phyloP scores from a whole-genome alignment of 2,113 vertebrate genomes.

The Xiphophorus couchianus region DNA sequence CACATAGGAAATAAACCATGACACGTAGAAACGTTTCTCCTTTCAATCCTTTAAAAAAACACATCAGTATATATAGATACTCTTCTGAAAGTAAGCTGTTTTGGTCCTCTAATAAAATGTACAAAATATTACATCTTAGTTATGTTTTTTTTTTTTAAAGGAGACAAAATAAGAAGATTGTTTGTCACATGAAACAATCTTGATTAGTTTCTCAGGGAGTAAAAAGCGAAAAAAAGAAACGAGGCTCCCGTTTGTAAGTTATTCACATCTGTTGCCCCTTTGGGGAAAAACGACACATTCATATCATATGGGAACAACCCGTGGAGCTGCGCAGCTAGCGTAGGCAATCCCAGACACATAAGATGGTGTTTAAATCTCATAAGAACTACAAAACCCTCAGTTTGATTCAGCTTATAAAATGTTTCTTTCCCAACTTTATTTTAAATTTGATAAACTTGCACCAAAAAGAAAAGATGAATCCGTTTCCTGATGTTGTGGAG shows the following conservation, averaged over 20 bases:
- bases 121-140: constrained; percentile 75
- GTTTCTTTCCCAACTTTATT: constrained; percentile 12
- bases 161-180: constrained; percentile 51
- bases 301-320: constrained; percentile 36
- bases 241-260: constrained; percentile 19
- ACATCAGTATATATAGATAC: constrained; percentile 71
- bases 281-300: constrained; percentile 30
- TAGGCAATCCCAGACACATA: not conserved
- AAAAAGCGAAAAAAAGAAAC: constrained; percentile 16
- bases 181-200: constrained; percentile 63
- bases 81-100: constrained; percentile 73
- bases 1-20: constrained; percentile 22
- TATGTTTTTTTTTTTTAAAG: constrained; percentile 55
- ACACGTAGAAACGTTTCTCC: constrained; percentile 62
- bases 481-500: not conserved
- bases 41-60: constrained; percentile 68
- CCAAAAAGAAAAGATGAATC: not conserved
- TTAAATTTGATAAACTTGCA: constrained; percentile 4
- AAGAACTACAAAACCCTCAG: constrained; percentile 5
- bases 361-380: not conserved
- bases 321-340: not conserved
- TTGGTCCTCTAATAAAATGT: constrained; percentile 83
- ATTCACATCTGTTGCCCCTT: constrained; percentile 18
- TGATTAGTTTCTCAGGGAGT: constrained; percentile 54
- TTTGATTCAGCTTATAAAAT: constrained; percentile 28